Percentiles rank a stretch among this genome's conserved stretches.
Conservation (phyloP, 2,888 invertebrate genomes). For the Omphaloscelis lunosa region DNA sequence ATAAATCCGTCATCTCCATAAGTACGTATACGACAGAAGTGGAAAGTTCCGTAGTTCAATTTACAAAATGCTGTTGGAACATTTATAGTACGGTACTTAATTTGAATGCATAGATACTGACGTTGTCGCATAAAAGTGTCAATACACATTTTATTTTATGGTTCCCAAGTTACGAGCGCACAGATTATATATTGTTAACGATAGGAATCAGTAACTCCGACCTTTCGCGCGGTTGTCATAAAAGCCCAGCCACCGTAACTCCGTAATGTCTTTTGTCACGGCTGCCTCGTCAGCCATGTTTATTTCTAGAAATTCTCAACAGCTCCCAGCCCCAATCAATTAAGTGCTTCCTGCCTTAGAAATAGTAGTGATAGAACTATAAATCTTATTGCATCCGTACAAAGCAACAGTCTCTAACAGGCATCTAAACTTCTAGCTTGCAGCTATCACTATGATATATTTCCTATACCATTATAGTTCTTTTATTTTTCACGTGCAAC, state of each 20-base stretch:
- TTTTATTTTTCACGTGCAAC: slow-evolving; percentile 26
- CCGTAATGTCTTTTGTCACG: slow-evolving; percentile 43
- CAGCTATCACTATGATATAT: slow-evolving; percentile 54
- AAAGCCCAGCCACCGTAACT: slow-evolving; percentile 61
- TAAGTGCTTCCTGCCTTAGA: slow-evolving; percentile 42
- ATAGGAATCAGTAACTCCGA: slow-evolving; percentile 67
- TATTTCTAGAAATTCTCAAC: slow-evolving; percentile 43
- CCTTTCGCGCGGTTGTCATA: slow-evolving; percentile 70
- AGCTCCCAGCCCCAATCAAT: slow-evolving; percentile 33
- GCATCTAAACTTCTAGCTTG: slow-evolving; percentile 31
- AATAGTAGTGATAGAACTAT: slow-evolving; percentile 44
- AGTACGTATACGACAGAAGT: background rate
- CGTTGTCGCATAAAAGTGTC: slow-evolving; percentile 37
- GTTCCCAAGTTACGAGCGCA: slow-evolving; percentile 63
- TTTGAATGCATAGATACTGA: slow-evolving; percentile 45
- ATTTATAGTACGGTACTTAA: slow-evolving; percentile 22
- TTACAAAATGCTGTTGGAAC: slow-evolving; percentile 28
- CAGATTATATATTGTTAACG: slow-evolving; percentile 66
- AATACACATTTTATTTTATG: slow-evolving; percentile 60
- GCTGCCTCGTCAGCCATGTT: slow-evolving; percentile 33
- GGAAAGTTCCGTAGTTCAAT: slow-evolving; percentile 30
- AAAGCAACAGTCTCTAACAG: slow-evolving; percentile 30
- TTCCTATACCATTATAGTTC: slow-evolving; percentile 40
- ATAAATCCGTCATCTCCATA: background rate
- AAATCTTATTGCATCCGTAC: slow-evolving; percentile 46